Evolutionary conservation across 2,888 invertebrate species (phyloP).

Genomic region (Xestia xanthographa): DNA sequence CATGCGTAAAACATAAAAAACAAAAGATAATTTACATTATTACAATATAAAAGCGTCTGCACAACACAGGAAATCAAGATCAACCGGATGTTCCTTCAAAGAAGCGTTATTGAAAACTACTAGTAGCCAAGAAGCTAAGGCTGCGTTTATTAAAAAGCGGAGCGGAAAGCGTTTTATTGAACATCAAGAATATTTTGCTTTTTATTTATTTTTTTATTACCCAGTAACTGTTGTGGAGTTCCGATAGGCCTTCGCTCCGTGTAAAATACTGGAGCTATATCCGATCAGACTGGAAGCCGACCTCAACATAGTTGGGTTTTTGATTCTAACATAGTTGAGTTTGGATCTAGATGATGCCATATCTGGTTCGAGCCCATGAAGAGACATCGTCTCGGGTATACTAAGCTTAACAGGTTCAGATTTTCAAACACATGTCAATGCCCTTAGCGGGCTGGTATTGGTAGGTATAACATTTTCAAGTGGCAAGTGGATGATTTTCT

Average conservation of each 20-base stretch:
- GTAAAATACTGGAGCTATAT: neutral
- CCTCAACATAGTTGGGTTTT: neutral
- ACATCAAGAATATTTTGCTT: neutral
- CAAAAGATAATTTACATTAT: constrained; percentile 8
- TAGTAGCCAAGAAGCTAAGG: neutral
- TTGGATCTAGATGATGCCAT: too few species aligned
- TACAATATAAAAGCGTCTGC: constrained; percentile 10
- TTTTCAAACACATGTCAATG: too few species aligned
- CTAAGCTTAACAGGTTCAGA: too few species aligned
- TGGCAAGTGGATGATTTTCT: too few species aligned
- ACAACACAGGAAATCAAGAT: constrained; percentile 32
- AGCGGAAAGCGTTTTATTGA: neutral
- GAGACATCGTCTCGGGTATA: too few species aligned
- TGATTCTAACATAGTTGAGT: too few species aligned
- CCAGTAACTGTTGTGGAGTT: neutral
- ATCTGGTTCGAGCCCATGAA: too few species aligned
- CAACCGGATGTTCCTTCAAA: constrained; percentile 22
- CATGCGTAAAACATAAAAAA: neutral
- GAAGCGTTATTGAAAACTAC: constrained; percentile 29
- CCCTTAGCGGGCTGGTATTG: too few species aligned
- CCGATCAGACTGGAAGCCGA: neutral
- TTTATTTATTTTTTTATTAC: neutral
- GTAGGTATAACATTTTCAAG: too few species aligned
- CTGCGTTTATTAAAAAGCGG: neutral
- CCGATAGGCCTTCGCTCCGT: neutral